Base-by-base conservation (phyloP, 2,888 invertebrate genomes). In the Prenolepis imparis region DNA sequence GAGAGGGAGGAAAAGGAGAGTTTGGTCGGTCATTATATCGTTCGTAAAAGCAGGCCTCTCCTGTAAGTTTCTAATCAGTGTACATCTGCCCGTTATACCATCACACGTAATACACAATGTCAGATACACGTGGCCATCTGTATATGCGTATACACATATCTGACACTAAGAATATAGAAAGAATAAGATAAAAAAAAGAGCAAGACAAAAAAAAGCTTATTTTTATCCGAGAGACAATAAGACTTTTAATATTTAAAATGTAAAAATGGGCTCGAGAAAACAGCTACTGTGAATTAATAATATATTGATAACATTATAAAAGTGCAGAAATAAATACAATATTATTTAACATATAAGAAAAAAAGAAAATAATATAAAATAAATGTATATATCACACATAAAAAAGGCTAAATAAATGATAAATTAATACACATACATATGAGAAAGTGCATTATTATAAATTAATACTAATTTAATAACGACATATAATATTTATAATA, bases 41-140 rank as follows among this genome's bases (percentile, higher is more conserved):
- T 74, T 70, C 84, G 59, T 83, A 75, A 83, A 85, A 75, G 67
- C 82, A 68, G 84, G 72, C 80, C 80, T 83, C 81, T 68, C 83
- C 77, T 75, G 81, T 66, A 86, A 88, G 84, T 88, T 89, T 90
- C 90, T 90, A 90, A 89, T 89, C 88, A 89, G 84, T 85, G 90
- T 86, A 86, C 88, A 86, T 89, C 86, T 88, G 90, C 85, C 86
- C 57, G 86, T 75, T 84, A 73, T 72, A 84, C 84, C 61, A 84
- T 74, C 67, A 61, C 48, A 41, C 24, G 39, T 24, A 64, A 21
- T 57, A 28, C 66, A n/a, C 59, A 32, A 55, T 75, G 28, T 59
- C 66, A 55, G 28, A 36, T 64, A 24, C 36, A 18, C 36, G 21
- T 18, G 75, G 0, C 52, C 24, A 59, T 18, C 28, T 21, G 24